A percentile compares a stretch with the other conserved stretches of the same genome.
Evolutionary conservation across 1,140 invertebrate species (phyloP).

Genomic region (Oedothorax gibbosus): DNA sequence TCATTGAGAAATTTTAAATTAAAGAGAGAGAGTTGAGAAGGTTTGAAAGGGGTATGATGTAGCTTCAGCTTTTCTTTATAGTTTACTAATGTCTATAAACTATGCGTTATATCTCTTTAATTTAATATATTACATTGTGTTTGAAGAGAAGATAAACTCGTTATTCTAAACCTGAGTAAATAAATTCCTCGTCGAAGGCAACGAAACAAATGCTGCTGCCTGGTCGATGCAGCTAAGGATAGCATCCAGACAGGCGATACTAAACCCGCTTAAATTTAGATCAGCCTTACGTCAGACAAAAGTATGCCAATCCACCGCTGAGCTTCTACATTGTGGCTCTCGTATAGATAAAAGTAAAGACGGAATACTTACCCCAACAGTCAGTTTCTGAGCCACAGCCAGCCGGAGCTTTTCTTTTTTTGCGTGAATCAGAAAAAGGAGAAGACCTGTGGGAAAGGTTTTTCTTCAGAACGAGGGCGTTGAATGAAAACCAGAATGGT

Average conservation of each 20-base stretch:
- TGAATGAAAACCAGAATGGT: constrained; percentile 16
- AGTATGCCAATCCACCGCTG: constrained; percentile 30
- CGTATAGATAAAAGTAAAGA: constrained; percentile 39
- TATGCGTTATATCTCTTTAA: no score
- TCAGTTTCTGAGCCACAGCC: constrained; percentile 41
- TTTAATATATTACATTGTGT: no score
- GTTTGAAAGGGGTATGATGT: no score
- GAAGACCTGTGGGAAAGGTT: constrained; percentile 35
- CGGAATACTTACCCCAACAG: constrained; percentile 56
- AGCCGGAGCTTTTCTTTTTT: constrained; percentile 47
- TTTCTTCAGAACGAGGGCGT: neutral
- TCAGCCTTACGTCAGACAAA: constrained; percentile 59
- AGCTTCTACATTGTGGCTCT: constrained; percentile 56
- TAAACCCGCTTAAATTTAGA: constrained; percentile 57
- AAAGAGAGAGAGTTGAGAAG: no score
- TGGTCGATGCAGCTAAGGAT: constrained; percentile 49
- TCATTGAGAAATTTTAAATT: no score
- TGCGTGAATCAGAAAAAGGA: constrained; percentile 47
- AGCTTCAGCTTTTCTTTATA: no score
- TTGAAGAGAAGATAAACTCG: no score
- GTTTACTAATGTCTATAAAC: no score
- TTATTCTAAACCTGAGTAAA: no score
- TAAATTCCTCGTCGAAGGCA: constrained; percentile 7
- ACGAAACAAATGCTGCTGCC: constrained; percentile 27
- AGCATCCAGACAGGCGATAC: constrained; percentile 59